A percentile compares a stretch with the other conserved stretches of the same genome.
Conservation (phyloP, 2,888 invertebrate species). For the Lutraria lutraria region DNA sequence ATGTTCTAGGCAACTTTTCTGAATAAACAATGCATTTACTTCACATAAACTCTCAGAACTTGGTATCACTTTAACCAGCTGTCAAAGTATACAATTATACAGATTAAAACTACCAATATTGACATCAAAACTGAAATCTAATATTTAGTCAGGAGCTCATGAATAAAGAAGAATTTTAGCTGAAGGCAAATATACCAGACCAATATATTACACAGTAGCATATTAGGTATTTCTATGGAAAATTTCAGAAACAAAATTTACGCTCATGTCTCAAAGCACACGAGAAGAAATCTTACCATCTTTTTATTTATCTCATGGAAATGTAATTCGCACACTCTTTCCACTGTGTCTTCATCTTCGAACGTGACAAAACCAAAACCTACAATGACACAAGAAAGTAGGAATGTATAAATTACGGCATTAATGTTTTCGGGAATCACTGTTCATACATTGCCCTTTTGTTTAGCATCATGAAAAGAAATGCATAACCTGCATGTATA, state of each 20-base stretch:
- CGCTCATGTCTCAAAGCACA: neutral
- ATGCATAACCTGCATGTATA: neutral
- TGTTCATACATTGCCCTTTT: neutral
- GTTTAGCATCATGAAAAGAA: neutral
- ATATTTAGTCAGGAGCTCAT: constrained; percentile 1
- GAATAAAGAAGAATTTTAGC: neutral
- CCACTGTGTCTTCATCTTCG: constrained; percentile 99
- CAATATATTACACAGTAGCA: neutral
- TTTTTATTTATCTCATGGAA: constrained; percentile 99
- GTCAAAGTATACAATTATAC: too few relatives aligned
- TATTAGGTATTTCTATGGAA: neutral
- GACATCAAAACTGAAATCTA: neutral
- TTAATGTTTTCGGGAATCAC: neutral
- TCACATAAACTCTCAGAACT: too few relatives aligned
- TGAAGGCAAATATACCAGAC: neutral
- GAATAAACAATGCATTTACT: neutral
- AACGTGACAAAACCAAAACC: constrained; percentile 99
- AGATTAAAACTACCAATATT: neutral
- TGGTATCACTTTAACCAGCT: too few relatives aligned
- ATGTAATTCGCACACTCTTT: constrained; percentile 99
- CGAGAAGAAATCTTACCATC: constrained; percentile 93
- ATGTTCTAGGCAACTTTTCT: neutral
- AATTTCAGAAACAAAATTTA: neutral
- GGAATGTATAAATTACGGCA: neutral
- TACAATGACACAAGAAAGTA: constrained; percentile 87